These are phyloP conservation scores for Tetanocera ferruginea DNA, from an alignment of 2,888 invertebrate species.

Conservation along the genomic window DNA sequence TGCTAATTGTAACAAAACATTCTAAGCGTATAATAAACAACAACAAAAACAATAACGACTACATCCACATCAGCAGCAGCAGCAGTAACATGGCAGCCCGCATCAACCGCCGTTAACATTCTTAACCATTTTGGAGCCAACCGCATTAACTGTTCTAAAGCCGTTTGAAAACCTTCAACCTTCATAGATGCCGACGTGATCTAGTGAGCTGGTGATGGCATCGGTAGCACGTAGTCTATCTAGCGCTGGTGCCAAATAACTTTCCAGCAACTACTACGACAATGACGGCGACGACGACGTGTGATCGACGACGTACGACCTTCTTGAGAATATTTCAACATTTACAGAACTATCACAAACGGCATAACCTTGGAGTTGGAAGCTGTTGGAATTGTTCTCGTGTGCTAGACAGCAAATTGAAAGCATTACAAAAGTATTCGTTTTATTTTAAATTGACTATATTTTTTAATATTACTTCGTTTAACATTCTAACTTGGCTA, in stretches of 20 bases:
- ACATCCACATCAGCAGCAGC: too few species aligned
- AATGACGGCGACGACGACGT: background rate
- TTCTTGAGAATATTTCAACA: slow-evolving; percentile 25
- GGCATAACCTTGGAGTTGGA: slow-evolving; percentile 22
- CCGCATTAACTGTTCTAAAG: background rate
- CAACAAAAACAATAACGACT: background rate
- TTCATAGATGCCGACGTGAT: slow-evolving; percentile 1
- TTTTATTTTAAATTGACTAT: background rate
- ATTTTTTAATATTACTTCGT: background rate
- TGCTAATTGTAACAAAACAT: slow-evolving; percentile 30
- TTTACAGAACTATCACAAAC: slow-evolving; percentile 23
- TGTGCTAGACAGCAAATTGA: background rate
- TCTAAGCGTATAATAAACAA: background rate
- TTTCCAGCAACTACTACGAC: slow-evolving; percentile 6
- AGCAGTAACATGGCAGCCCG: background rate
- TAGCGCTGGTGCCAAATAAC: background rate
- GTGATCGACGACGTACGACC: background rate
- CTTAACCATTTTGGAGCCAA: background rate
- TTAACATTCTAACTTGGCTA: background rate
- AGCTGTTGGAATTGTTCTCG: background rate
- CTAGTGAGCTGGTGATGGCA: slow-evolving; percentile 15
- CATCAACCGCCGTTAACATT: background rate
- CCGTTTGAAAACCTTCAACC: slow-evolving; percentile 22
- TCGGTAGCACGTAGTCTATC: background rate
- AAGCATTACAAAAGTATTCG: background rate